Evolutionary conservation across 2,797 vertebrate species (phyloP), one percentile per base, ranked within the genome.

Genomic region (Lagocephalus sceleratus): DNA sequence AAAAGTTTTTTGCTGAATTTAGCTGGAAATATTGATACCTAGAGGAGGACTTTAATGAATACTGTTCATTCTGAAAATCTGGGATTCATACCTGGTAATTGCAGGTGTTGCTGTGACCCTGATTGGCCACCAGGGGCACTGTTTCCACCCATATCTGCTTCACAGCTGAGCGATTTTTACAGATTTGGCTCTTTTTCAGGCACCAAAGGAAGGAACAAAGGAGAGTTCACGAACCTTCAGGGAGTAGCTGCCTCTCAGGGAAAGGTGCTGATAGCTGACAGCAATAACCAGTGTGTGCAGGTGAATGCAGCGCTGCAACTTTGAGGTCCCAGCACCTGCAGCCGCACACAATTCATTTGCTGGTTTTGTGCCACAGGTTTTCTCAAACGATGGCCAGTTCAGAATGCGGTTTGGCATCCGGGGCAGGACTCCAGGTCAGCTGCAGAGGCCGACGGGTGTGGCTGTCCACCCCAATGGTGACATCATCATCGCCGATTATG

Each of bases 261-360:
- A 61, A 96, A 94, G 81, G 93, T 99, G 83, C 71, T 99, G 74
- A 98, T 99, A 73, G 97, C 97, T 58, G 97, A 99, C 84, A 99
- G 97, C 86, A 99, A 99, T 89, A 99, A 99, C 89, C 97, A 99
- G 45, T 99, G 97, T 84, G 94, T 99, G 5, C 97, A 99, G 95
- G 96, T 98, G 92, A 49, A 19, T 10, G 20, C 40, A 42, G 5
- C 10, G 6, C 16, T 42, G 40, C 40, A 19, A 42, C 17, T n/a
- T 42, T 42, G 17, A 5, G 19, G 40, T 19, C 40, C 17, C 17
- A 19, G 11, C 1, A 2, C 5, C 17, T 42, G 40, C 5, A 7
- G n/a, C n/a, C 16, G 6, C 17, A n/a, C 19, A 6, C 39, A 16
- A 3, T 8, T n/a, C 19, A 19, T 19, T 32, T 43, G 20, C 2